Conservation (phyloP, 2,113 vertebrate genomes). For the Plecturocebus donacophilus region DNA sequence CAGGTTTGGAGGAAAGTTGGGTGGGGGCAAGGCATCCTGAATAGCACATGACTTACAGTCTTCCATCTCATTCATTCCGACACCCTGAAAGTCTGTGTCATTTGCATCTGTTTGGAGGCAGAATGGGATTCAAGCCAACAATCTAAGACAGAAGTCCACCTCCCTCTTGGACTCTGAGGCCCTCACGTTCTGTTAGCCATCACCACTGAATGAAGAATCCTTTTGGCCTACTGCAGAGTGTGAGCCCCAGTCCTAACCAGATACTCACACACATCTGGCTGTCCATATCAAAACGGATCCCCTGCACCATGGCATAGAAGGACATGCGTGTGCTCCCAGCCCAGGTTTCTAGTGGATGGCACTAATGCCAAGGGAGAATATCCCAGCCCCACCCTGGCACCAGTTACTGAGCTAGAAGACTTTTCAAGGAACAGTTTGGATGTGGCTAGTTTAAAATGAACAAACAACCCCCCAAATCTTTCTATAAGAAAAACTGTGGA, state of each 20-base stretch:
- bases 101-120: not conserved
- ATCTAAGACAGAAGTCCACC: not conserved
- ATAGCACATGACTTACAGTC: not conserved
- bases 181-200: not conserved
- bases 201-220: not conserved
- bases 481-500: not conserved
- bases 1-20: not conserved
- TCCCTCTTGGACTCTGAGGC: not conserved
- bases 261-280: not conserved
- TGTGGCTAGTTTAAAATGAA: not conserved
- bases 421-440: conserved; percentile 30
- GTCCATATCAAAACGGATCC: not conserved
- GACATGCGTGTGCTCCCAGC: not conserved
- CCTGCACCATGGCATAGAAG: not conserved
- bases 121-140: not conserved
- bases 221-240: not conserved
- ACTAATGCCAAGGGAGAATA: not conserved
- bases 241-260: not conserved
- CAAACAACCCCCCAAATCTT: not conserved
- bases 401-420: conserved; percentile 7
- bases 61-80: not conserved
- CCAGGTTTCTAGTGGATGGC: not conserved
- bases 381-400: not conserved
- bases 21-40: not conserved
- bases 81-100: not conserved